Percentiles rank a stretch among this genome's conserved stretches.
These are phyloP conservation scores for Chalcosyrphus nemorum DNA, from an alignment of 2,888 invertebrate genomes.

Conservation along the genomic window DNA sequence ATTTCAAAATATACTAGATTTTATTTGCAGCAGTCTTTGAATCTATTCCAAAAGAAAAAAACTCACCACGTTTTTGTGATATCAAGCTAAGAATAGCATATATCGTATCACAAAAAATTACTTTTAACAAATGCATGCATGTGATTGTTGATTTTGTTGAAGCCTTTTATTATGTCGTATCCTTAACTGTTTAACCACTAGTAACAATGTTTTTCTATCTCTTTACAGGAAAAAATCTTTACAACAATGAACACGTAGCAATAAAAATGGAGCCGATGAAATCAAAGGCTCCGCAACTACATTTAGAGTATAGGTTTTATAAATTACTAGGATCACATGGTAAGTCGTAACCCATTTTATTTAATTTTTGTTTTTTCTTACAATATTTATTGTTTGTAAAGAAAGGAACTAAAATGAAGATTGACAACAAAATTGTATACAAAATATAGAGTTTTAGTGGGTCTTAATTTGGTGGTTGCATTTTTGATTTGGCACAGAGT, in stretches of 20 bases:
- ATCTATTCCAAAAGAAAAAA: too few species aligned
- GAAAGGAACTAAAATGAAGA: conserved; percentile 43
- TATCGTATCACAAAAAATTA: too few species aligned
- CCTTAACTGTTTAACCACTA: not conserved
- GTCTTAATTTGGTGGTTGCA: not conserved
- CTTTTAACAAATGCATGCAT: conserved; percentile 1
- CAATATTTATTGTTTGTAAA: conserved; percentile 1
- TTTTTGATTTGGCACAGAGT: too few species aligned
- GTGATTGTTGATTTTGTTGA: conserved; percentile 1
- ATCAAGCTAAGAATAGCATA: too few species aligned
- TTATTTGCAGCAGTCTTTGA: too few species aligned
- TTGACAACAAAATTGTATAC: conserved; percentile 2
- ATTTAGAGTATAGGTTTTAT: conserved; percentile 99
- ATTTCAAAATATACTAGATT: too few species aligned
- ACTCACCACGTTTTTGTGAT: too few species aligned
- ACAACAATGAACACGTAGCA: conserved; percentile 99
- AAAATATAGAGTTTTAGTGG: conserved; percentile 30
- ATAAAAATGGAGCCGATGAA: conserved; percentile 99
- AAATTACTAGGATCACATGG: conserved; percentile 99
- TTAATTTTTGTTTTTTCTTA: too few species aligned
- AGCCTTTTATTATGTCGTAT: too few species aligned
- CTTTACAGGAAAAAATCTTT: conserved; percentile 98
- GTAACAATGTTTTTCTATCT: too few species aligned
- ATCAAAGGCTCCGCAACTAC: conserved; percentile 99
- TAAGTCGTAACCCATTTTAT: conserved; percentile 83